Evolutionary conservation across 2,113 vertebrate genomes (phyloP).

Genomic region (Labrus mixtus): DNA sequence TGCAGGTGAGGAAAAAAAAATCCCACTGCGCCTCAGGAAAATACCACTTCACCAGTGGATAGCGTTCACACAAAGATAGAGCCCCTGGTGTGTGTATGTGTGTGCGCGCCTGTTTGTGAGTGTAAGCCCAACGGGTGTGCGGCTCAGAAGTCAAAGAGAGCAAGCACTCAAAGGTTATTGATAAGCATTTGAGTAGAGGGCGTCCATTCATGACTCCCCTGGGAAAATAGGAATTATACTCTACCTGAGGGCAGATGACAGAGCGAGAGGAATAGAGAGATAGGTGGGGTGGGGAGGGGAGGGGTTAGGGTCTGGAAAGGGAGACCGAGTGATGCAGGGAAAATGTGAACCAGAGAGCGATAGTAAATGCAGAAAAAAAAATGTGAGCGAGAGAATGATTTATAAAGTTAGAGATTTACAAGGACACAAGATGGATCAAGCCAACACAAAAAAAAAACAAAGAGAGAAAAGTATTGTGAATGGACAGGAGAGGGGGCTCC

Average conservation of each 20-base stretch:
- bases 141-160: slow-evolving; percentile 74
- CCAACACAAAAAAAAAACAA: slow-evolving; percentile 40
- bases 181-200: slow-evolving; percentile 85
- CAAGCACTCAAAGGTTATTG: slow-evolving; percentile 85
- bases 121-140: slow-evolving; percentile 65
- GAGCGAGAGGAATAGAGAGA: slow-evolving; percentile 53
- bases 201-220: slow-evolving; percentile 81
- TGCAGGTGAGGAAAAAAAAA: slow-evolving; percentile 34
- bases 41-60: slow-evolving; percentile 53
- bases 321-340: slow-evolving; percentile 38
- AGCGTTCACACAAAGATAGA: slow-evolving; percentile 44
- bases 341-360: slow-evolving; percentile 59
- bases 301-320: slow-evolving; percentile 51
- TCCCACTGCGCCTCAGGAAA: slow-evolving; percentile 50
- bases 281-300: slow-evolving; percentile 38
- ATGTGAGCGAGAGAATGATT: slow-evolving; percentile 32
- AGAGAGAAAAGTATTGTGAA: slow-evolving; percentile 12
- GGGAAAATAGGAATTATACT: slow-evolving; percentile 81
- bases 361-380: slow-evolving; percentile 42
- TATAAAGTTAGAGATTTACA: slow-evolving; percentile 46
- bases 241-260: slow-evolving; percentile 78
- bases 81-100: slow-evolving; percentile 27
- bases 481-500: slow-evolving; percentile 28
- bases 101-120: slow-evolving; percentile 50
- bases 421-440: slow-evolving; percentile 49